Percentiles rank a stretch among this genome's conserved stretches.
Evolutionary conservation across 2,797 vertebrate genomes (phyloP).

Genomic region (Anomalospiza imberbis): DNA sequence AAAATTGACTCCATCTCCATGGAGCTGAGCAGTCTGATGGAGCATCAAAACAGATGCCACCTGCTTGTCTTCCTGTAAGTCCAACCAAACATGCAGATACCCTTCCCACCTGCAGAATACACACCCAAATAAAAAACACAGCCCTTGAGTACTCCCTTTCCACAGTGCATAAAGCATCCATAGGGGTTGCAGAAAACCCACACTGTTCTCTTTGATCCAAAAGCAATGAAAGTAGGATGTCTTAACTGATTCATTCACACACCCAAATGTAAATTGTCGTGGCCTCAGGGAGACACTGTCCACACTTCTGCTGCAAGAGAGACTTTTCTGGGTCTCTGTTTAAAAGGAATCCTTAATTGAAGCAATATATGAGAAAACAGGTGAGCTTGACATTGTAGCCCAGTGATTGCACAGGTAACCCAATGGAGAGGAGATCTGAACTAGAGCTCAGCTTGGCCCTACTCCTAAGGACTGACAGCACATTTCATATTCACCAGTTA

Average conservation of each 20-base stretch:
- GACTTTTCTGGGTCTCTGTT: too few species aligned
- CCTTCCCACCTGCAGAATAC: neutral
- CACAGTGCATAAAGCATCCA: neutral
- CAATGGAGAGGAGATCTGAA: neutral
- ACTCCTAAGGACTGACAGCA: neutral
- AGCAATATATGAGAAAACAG: neutral
- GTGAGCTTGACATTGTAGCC: neutral
- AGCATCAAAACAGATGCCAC: neutral
- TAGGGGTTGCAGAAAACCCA: neutral
- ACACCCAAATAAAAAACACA: neutral
- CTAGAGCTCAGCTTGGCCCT: neutral
- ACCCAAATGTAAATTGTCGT: neutral
- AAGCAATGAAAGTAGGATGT: neutral
- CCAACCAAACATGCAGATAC: neutral
- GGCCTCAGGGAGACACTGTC: neutral
- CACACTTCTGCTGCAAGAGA: neutral
- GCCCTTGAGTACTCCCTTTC: neutral
- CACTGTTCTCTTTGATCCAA: neutral
- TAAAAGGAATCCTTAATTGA: neutral
- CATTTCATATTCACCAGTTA: neutral
- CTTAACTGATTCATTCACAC: neutral
- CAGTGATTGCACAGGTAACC: neutral
- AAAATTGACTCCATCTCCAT: neutral
- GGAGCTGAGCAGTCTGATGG: neutral
- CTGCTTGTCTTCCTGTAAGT: neutral